These are phyloP conservation scores for Meiosimyza platycephala DNA, from an alignment of 2,888 invertebrate genomes.

Conservation along the genomic window DNA sequence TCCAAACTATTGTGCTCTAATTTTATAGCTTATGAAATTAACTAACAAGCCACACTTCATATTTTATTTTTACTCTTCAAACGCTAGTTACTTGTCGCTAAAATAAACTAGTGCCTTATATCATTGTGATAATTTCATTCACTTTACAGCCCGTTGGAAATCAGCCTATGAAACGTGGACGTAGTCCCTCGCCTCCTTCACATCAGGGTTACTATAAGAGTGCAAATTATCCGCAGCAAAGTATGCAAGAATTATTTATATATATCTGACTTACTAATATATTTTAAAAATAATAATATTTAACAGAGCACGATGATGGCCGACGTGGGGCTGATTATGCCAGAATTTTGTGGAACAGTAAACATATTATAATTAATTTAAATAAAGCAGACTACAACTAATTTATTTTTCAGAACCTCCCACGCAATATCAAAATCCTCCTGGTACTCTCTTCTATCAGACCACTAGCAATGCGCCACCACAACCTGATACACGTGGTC, in stretches of 20 bases:
- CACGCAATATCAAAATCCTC: conserved; percentile 68
- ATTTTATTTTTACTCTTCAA: too few relatives aligned
- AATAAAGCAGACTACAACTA: background rate
- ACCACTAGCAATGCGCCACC: conserved; percentile 66
- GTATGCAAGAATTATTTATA: conserved; percentile 53
- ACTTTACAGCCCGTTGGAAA: conserved; percentile 55
- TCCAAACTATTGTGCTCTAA: too few relatives aligned
- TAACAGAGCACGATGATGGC: conserved; percentile 80
- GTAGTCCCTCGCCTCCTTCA: conserved; percentile 73
- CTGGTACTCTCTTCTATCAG: conserved; percentile 69
- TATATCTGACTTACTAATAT: conserved; percentile 2
- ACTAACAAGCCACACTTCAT: too few relatives aligned
- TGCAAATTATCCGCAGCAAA: conserved; percentile 61
- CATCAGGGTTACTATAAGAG: conserved; percentile 64
- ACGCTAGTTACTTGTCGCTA: too few relatives aligned
- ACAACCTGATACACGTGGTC: conserved; percentile 60
- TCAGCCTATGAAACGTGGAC: conserved; percentile 69
- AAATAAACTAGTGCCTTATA: too few relatives aligned
- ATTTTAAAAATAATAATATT: conserved; percentile 53
- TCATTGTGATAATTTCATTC: background rate
- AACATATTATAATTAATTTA: conserved; percentile 65
- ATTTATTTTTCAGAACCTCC: conserved; percentile 67
- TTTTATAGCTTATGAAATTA: too few relatives aligned
- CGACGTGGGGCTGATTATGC: conserved; percentile 84
- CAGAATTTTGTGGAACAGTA: conserved; percentile 88